Base-by-base conservation (phyloP, 2,797 vertebrate genomes). In the Yasuhikotakia modesta region DNA sequence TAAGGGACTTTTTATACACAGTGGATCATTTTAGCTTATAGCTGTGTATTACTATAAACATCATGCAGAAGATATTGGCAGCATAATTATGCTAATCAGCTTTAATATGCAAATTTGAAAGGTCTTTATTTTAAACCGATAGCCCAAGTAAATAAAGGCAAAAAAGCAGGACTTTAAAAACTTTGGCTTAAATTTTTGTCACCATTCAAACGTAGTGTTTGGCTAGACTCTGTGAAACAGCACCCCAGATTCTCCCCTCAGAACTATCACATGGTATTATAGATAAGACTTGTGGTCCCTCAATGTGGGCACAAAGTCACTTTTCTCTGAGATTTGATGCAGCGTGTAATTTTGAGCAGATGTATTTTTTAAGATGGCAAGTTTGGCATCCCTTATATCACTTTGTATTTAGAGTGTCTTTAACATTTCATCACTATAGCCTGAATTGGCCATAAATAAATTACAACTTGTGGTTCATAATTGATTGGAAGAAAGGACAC, bases 1-100 rank as follows among this genome's bases (percentile, higher is more conserved):
- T 17, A 16, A 2, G 2, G 27, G 11, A 17, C 16, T 13, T 55
- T 2, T 39, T 45, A 67, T 30, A 58, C 35, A 67, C 53, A 67
- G 21, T 39, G 35, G 35, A 39, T 39, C 35, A 39, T 39, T 86
- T 87, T 82, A 89, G 83, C 90, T 87, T 88, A 75, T 8, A 80
- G 79, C 88, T 84, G 67, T 84, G 84, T 89, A 89, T 39, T 8
- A 39, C 84, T 87, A 86, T 81, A 85, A 77, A 73, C n/a, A 75
- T 60, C 10, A 70, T 80, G 21, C 27, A 73, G 69, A 32, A 57
- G 74, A 68, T 75, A 82, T 82, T 78, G 84, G 82, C 63, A 77
- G 68, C 81, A 85, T 89, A 83, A 91, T 91, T 90, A 91, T 87
- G 86, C 87, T 89, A 90, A 92, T 89, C 78, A 88, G 77, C 78